Base-by-base conservation (phyloP, 2,113 vertebrate genomes). In the Actinemys pallida region DNA sequence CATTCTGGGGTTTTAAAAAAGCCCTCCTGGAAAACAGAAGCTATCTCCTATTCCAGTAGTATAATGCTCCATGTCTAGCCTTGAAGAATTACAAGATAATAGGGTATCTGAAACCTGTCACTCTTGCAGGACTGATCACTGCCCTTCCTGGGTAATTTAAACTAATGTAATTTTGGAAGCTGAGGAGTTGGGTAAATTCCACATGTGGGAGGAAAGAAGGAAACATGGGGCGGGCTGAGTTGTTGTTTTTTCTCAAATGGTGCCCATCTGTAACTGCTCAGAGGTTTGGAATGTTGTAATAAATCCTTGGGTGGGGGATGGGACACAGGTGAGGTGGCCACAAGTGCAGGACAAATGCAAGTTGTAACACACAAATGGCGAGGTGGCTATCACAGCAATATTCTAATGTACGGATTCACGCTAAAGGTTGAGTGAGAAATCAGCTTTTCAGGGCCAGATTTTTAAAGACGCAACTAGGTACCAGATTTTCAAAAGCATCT, bases 101-200 rank as follows among this genome's bases (percentile, higher is more conserved):
- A 20, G 69, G 87, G 2, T 6, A 83, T 83, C 83, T 92, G 53
- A 72, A 93, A 88, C 6, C 69, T 54, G 11, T 6, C 57, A 62
- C 65, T 3, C 0, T 6, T 54, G 42, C 9, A 4, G 14, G 78
- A 53, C 0, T 11, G 20, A 86, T 79, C 27, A 8, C 19, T 10
- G 17, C 65, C 65, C 19, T 72, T 39, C 19, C n/a, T 72, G 19
- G 19, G 4, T 72, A n/a, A 72, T 31, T 29, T 17, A 72, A 72
- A 72, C n/a, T 39, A 72, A n/a, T 39, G 31, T n/a, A 69, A 69
- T 69, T 22, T n/a, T 39, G n/a, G n/a, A 72, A 39, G 19, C 19
- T 72, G 35, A 20, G 65, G 19, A 20, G 9, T 42, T 31, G 62
- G 29, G 29, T 65, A 65, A 65, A 65, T 65, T n/a, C 62, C 31